Base-by-base conservation (phyloP, 2,797 vertebrate genomes). In the Trichosurus vulpecula region DNA sequence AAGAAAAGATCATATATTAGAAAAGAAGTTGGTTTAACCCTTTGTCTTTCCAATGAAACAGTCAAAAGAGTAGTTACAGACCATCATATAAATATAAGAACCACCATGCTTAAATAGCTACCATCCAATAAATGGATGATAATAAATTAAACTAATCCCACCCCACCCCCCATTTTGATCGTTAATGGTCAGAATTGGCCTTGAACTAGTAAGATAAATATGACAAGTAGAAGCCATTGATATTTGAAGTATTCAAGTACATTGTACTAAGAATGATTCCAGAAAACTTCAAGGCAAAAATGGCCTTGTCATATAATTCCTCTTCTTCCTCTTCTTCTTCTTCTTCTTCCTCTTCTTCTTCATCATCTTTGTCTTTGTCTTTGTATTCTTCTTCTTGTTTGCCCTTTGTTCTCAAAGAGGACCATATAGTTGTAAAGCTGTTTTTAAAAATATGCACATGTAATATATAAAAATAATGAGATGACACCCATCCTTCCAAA, bases 21-120 rank as follows among this genome's bases (percentile, higher is more conserved):
- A 94, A 97, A 87, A 92, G 0, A 92, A 35, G 22, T 31, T 52
- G n/a, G 1, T 0, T 92, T 47, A 81, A 81, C n/a, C 19, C n/a
- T 74, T 74, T 95, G 25, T 90, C 12, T 16, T 91, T 92, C 87
- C 94, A 95, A 95, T 58, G 56, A 35, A 22, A 41, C n/a, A 41
- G 91, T 41, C 93, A 90, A 66, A 30, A 93, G 92, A 25, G n/a
- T 57, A 87, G 31, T 41, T 90, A 13, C 55, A 90, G 51, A 19
- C 90, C n/a, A 25, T 16, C 56, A 81, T 6, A 87, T n/a, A 22
- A 92, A 55, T 87, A 12, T 56, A 91, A 74, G 14, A 66, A 66
- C 35, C 13, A 16, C 61, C 14, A 2, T 66, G 13, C 16, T 91
- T 93, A 93, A 93, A 90, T 8, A 94, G 6, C 27, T 87, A 47